Percentiles rank a stretch among this genome's conserved stretches.
Evolutionary conservation across 1,140 invertebrate genomes (phyloP).

Genomic region (Drosophila watanabei): DNA sequence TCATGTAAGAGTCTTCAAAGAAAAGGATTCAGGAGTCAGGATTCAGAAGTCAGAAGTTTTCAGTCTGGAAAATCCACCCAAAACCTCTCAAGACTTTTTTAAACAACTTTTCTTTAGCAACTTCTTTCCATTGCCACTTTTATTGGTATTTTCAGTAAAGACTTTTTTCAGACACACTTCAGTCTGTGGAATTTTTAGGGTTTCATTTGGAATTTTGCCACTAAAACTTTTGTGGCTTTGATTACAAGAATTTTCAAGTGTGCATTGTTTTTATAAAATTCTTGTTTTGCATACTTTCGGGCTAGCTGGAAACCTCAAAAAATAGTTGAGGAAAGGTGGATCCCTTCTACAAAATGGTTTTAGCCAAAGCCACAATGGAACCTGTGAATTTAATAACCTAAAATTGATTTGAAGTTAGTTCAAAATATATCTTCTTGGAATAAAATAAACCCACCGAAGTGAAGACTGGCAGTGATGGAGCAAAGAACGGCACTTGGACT

Average conservation of each 20-base stretch:
- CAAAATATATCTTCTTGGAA: too few relatives aligned
- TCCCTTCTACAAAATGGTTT: constrained; percentile 58
- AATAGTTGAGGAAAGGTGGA: background rate
- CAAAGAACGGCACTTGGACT: constrained; percentile 61
- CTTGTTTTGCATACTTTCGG: constrained; percentile 38
- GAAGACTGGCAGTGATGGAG: constrained; percentile 56
- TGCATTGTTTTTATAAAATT: background rate
- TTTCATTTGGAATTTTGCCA: background rate
- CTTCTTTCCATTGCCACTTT: background rate
- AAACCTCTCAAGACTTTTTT: background rate
- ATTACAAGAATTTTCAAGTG: background rate
- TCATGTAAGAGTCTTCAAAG: background rate
- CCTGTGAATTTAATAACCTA: constrained; percentile 73
- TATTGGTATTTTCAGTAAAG: background rate
- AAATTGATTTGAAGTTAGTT: background rate
- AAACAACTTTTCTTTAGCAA: background rate
- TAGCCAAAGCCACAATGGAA: constrained; percentile 73
- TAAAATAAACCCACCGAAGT: constrained; percentile 42
- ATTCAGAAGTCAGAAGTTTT: background rate
- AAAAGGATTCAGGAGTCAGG: background rate
- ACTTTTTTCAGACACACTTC: background rate
- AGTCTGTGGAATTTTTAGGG: background rate
- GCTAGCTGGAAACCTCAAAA: constrained; percentile 4
- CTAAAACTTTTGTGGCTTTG: background rate
- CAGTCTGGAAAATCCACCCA: background rate